Conservation (phyloP, 2,888 invertebrate species). For the Acrobasis consociella region DNA sequence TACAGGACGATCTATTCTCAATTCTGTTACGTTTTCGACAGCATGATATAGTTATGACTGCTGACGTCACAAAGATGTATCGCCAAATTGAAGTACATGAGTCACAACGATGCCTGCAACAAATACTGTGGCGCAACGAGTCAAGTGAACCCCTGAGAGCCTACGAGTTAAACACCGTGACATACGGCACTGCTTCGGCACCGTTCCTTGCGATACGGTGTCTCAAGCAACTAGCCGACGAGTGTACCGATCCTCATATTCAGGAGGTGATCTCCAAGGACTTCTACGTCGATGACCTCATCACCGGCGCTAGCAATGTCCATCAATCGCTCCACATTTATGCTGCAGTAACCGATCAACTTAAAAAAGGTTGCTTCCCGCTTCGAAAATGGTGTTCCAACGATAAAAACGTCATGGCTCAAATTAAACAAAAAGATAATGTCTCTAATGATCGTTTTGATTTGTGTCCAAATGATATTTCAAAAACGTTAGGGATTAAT, state of each 20-base stretch:
- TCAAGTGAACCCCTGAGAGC: not conserved
- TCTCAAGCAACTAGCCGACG: not conserved
- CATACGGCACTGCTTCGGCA: not conserved
- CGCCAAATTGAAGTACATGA: not conserved
- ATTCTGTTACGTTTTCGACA: conserved; percentile 5
- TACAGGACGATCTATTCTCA: conserved; percentile 10
- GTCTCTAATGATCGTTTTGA: too few relatives aligned
- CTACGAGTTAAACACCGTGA: not conserved
- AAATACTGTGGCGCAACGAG: conserved; percentile 1
- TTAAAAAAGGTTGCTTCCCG: conserved; percentile 5
- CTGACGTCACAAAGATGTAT: conserved; percentile 9
- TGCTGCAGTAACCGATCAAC: not conserved
- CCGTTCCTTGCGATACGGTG: conserved; percentile 3
- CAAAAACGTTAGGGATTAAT: conserved; percentile 25
- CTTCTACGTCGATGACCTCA: conserved; percentile 24
- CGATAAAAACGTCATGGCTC: too few relatives aligned
- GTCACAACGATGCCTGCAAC: not conserved
- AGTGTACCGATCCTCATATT: too few relatives aligned
- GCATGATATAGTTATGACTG: not conserved
- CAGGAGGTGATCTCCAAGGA: not conserved
- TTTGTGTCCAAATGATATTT: too few relatives aligned
- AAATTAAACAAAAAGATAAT: too few relatives aligned
- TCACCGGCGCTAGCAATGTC: conserved; percentile 2
- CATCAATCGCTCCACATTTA: not conserved
- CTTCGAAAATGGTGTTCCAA: conserved; percentile 11